Evolutionary conservation across 2,888 invertebrate species (phyloP), one percentile per base, ranked within the genome.

Genomic region (Bembecia ichneumoniformis): DNA sequence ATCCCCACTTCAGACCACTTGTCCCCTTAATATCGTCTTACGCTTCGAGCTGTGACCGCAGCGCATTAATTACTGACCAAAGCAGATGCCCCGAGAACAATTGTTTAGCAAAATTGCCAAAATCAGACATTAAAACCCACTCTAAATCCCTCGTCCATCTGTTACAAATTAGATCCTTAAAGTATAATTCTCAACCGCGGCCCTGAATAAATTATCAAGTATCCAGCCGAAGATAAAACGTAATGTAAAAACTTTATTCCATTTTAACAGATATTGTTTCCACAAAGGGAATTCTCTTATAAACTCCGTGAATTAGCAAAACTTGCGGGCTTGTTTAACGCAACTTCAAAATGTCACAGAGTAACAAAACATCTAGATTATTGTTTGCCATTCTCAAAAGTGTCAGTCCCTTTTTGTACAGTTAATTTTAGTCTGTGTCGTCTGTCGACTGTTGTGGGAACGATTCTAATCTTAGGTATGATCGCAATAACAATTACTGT

Each of bases 191-290:
- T 44, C 44, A 58, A 58, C 58, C 58, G 56, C 52, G 59, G 59
- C 59, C 45, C 49, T 67, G 67, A 68, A 69, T 69, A 68, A 67
- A 67, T 71, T 66, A 70, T 63, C 59, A 62, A 64, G 61, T 55
- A 54, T 50, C 47, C 55, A 55, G 53, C 56, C 55, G 51, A 51
- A 64, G 66, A 66, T 68, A 66, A 68, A 60, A 59, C 55, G 49
- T 58, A 58, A 63, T 64, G 68, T 57, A 58, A 57, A 67, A 70
- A 68, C 62, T 71, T 71, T 66, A 63, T 64, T 58, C 60, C 60
- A 55, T 63, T 64, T 57, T 56, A 58, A 58, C 58, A 55, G 61
- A 61, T 58, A 64, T 66, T 66, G 66, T 64, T 58, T 57, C 58
- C 58, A 60, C 61, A 59, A 63, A 66, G 55, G 57, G 50, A 51